These are phyloP conservation scores for Galendromus occidentalis DNA, from an alignment of 1,140 invertebrate species.

Conservation along the genomic window DNA sequence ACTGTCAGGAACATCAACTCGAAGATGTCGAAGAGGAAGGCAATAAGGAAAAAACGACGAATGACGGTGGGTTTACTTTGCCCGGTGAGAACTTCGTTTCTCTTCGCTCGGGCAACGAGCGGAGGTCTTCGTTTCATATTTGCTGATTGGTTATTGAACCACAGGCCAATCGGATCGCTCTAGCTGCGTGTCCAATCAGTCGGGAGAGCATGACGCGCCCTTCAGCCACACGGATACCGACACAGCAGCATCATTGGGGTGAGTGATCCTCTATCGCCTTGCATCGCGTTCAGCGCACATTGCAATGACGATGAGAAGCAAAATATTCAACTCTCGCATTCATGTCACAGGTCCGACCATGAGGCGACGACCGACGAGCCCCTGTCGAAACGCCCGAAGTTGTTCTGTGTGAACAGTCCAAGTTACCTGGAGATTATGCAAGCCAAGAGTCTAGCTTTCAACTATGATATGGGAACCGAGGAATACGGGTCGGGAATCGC, in stretches of 20 bases:
- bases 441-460: conserved; percentile 4
- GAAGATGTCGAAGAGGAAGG: background rate
- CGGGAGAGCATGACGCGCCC: background rate
- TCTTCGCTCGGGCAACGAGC: too few relatives aligned
- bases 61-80: too few relatives aligned
- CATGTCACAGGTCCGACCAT: background rate
- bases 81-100: too few relatives aligned
- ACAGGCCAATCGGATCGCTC: background rate
- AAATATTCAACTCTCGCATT: too few relatives aligned
- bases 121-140: too few relatives aligned
- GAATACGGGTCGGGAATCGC: background rate
- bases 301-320: too few relatives aligned
- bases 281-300: too few relatives aligned
- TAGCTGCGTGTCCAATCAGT: background rate
- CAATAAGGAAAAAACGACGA: too few relatives aligned
- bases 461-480: background rate
- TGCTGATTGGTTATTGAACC: too few relatives aligned
- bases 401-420: background rate
- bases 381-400: background rate
- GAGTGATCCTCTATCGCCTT: background rate
- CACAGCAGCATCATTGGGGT: background rate
- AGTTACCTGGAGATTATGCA: conserved; percentile 8
- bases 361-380: background rate
- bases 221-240: background rate
- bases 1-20: background rate